Percentiles rank a stretch among this genome's conserved stretches.
phyloP scores from a whole-genome alignment of 2,888 invertebrate species.

The Hypolimnas misippus region DNA sequence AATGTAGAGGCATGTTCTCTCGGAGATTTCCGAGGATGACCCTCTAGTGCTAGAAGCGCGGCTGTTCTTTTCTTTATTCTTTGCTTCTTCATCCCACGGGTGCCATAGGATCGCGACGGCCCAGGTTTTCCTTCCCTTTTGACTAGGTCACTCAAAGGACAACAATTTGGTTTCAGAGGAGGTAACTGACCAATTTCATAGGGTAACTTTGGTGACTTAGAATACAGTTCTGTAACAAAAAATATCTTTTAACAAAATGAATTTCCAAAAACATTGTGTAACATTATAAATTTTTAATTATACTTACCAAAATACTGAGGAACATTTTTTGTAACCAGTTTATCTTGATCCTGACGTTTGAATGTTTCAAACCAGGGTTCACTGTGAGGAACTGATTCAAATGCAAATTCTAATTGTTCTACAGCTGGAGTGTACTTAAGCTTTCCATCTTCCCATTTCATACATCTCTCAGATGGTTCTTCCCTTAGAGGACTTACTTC shows the following conservation, averaged over 20 bases:
- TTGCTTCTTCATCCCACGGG: conserved; percentile 72
- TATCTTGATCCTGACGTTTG: conserved; percentile 89
- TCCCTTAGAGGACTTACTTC: conserved; percentile 60
- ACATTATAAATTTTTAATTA: conserved; percentile 1
- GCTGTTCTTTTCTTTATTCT: conserved; percentile 65
- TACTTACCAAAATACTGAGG: conserved; percentile 83
- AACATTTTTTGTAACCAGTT: conserved; percentile 85
- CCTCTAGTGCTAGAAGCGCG: conserved; percentile 66
- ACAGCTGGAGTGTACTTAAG: conserved; percentile 80
- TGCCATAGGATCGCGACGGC: conserved; percentile 70
- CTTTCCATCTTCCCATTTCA: conserved; percentile 78
- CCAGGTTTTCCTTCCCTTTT: conserved; percentile 71
- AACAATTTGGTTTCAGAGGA: conserved; percentile 84
- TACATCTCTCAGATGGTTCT: conserved; percentile 64
- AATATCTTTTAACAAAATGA: conserved; percentile 11
- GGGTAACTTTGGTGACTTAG: conserved; percentile 88
- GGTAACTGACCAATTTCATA: conserved; percentile 89
- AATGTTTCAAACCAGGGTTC: conserved; percentile 93
- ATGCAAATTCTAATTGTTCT: conserved; percentile 87
- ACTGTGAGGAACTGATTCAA: conserved; percentile 88
- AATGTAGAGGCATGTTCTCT: conserved; percentile 94
- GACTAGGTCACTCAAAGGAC: conserved; percentile 75
- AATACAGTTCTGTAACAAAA: conserved; percentile 78
- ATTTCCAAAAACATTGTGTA: not conserved
- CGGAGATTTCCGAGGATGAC: conserved; percentile 91